Base-by-base conservation (phyloP, 2,888 invertebrate species). In the Lasiommata megera region DNA sequence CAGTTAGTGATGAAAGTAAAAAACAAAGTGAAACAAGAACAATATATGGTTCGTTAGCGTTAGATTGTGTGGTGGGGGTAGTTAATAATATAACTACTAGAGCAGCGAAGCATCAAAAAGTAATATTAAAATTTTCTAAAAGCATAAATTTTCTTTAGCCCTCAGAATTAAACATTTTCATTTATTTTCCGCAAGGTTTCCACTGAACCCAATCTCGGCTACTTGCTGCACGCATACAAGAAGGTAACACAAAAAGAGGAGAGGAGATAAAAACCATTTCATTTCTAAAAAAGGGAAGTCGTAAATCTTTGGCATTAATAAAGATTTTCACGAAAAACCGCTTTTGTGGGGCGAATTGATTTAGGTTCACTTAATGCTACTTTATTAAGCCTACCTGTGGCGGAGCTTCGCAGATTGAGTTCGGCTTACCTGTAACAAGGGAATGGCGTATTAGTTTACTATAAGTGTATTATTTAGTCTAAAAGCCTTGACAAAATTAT, bases 301-400 rank as follows among this genome's bases (percentile, higher is more conserved):
- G 43, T 60, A 60, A 56, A 60, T 56, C 43, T 53, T 43, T 14
- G 14, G 23, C 36, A 28, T 48, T 56, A 47, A 50, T 48, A 44
- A 46, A 36, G 43, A 47, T 40, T 47, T 51, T 37, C 18, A 37
- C 7, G 18, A 7, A 28, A 50, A 43, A 37, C 17, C 41, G 18
- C 44, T 34, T 43, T 5, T 12, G 29, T 12, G 12, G 16, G 40
- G 37, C 29, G 47, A 57, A 54, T 57, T 57, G 51, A 57, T 61
- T 61, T 51, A 40, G 54, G 17, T 12, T 54, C 54, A 17, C 51
- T 18, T 23, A 37, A 9, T 23, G 9, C 17, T 47, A 46, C 16
- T 31, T 46, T 11, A 14, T 31, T 6, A 46, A 11, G 29, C 46
- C 31, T 31, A 31, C 29, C 31, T 46, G 46, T 9, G 46, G 9